Base-by-base conservation (phyloP, 1,140 invertebrate species). In the Daktulosphaira vitifoliae region DNA sequence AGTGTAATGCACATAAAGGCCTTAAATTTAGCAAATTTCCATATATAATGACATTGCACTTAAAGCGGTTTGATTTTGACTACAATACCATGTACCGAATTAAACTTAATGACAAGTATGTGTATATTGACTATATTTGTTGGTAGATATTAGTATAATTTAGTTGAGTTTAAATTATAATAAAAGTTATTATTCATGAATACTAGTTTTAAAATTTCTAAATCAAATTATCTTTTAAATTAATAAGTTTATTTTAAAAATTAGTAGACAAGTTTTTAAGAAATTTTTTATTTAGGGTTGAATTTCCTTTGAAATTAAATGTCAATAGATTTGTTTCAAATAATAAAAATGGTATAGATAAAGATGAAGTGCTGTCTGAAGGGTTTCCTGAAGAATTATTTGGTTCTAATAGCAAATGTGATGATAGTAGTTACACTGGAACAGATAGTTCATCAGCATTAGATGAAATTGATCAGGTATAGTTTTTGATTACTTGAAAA, bases 1-100 rank as follows among this genome's bases (percentile, higher is more conserved):
- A 91, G 72, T 92, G 89, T 74, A 85, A 95, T 76, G 92, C 92
- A 29, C 88, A 94, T 72, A 95, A 96, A 78, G 90, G 92, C 37
- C 78, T 94, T 16, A 91, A 91, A 72, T 93, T 95, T 72, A 83
- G 84, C 11, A 84, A 86, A 65, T 92, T 95, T 76, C 92, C 92
- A 0, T 94, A 95, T 74, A 76, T 96, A 49, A 75, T 96, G 15
- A 92, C 89, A 1, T 75, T 96, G 66, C 91, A 94, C 73, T 77
- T 96, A 59, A 94, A 93, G 74, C 80, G 92, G 65, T 95, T 94
- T 76, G 90, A 93, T 76, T 94, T 93, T 76, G 91, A 95, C 74
- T 92, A 91, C 70, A 81, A 81, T 56, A 89, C 86, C 9, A 83
- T 90, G 76, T 87, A 89, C 72, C 79, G 91, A 67, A 90, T 94